phyloP scores from a whole-genome alignment of 2,113 vertebrate genomes.

The Calidris pugnax region DNA sequence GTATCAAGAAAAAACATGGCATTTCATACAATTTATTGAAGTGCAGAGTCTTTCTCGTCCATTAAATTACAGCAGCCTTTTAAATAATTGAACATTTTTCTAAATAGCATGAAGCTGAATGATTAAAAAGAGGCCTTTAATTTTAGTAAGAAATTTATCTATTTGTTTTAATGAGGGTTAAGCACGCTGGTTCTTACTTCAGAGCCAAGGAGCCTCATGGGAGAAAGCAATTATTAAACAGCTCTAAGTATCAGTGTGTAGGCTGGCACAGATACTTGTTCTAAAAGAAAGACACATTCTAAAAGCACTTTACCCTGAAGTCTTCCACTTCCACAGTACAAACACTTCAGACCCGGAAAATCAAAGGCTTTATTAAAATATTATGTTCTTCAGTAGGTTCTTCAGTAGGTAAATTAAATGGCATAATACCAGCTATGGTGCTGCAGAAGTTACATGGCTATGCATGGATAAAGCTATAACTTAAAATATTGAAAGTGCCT shows the following conservation, averaged over 20 bases:
- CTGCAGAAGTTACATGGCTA: background rate
- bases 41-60: background rate
- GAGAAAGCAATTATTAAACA: constrained; percentile 25
- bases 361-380: background rate
- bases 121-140: constrained; percentile 14
- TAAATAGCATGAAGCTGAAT: constrained; percentile 41
- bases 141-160: constrained; percentile 48
- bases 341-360: background rate
- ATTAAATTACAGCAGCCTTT: constrained; percentile 29
- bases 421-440: background rate
- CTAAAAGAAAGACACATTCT: background rate
- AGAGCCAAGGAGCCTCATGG: background rate
- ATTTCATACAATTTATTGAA: background rate
- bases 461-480: background rate
- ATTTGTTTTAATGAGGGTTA: constrained; percentile 40
- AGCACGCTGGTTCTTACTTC: background rate
- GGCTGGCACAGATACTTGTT: background rate
- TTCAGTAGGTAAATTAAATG: background rate
- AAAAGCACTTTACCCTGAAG: background rate
- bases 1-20: background rate
- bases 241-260: background rate
- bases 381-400: background rate
- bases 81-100: constrained; percentile 45
- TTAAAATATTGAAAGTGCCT: background rate
- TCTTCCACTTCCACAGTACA: background rate